A percentile compares a stretch with the other conserved stretches of the same genome.
phyloP scores from a whole-genome alignment of 2,113 vertebrate genomes.

The Nipponia nippon region DNA sequence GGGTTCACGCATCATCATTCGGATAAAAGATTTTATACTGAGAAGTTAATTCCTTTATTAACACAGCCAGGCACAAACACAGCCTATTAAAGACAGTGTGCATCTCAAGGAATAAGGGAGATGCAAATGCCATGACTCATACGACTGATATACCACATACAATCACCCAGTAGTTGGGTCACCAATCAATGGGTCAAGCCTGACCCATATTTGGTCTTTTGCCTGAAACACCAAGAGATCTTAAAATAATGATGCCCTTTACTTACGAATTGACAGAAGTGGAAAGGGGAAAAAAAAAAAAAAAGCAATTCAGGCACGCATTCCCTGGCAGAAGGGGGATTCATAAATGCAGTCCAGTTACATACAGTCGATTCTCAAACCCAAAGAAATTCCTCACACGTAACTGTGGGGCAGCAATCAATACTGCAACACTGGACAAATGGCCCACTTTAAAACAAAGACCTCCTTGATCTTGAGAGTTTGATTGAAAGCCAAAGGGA shows the following conservation, averaged over 20 bases:
- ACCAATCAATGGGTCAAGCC: not conserved
- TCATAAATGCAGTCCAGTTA: not conserved
- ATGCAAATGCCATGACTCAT: not conserved
- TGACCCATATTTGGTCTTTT: not conserved
- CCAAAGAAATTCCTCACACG: not conserved
- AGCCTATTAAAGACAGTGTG: not conserved
- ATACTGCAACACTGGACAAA: not conserved
- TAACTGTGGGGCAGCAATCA: not conserved
- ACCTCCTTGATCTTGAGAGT: not conserved
- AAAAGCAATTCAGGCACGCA: not conserved
- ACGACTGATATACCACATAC: not conserved
- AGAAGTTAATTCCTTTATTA: not conserved
- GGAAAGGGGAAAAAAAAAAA: not conserved
- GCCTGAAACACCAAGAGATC: not conserved
- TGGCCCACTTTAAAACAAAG: not conserved
- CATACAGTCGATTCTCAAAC: not conserved
- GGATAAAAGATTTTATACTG: not conserved
- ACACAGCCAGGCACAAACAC: not conserved
- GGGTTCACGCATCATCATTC: not conserved
- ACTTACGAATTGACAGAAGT: not conserved
- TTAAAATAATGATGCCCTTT: not conserved
- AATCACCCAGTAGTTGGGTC: not conserved
- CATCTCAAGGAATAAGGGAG: not conserved
- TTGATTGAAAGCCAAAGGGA: not conserved
- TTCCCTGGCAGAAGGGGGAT: not conserved